Conservation (phyloP, 2,113 vertebrate species). For the Aix galericulata region DNA sequence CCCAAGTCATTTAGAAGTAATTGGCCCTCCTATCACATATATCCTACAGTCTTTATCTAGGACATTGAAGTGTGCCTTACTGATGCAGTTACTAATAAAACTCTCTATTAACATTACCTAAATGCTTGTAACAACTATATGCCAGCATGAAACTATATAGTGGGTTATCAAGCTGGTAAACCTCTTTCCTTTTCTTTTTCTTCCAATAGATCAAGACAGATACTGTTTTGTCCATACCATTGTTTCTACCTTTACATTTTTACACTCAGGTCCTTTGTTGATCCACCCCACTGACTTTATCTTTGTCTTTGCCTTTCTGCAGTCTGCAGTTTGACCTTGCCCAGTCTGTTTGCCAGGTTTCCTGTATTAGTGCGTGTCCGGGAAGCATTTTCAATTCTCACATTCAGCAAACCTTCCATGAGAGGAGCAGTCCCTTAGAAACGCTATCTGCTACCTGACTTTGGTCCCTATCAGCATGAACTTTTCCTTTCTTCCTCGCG, state of each 20-base stretch:
- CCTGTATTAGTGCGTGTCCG: accelerated
- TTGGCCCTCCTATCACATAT: background rate
- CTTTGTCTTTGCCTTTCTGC: background rate
- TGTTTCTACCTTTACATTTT: background rate
- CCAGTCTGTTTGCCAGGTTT: background rate
- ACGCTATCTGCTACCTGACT: background rate
- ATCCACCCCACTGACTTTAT: constrained; percentile 1
- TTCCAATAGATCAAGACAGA: background rate
- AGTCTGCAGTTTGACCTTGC: background rate
- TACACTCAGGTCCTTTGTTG: background rate
- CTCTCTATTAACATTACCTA: background rate
- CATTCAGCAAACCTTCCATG: background rate
- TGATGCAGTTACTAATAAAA: background rate
- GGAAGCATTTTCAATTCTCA: background rate
- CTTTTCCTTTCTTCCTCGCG: background rate
- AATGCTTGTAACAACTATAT: background rate
- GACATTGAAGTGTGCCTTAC: background rate
- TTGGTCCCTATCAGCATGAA: background rate
- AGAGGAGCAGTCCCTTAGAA: background rate
- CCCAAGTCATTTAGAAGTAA: background rate
- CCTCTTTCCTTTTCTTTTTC: background rate
- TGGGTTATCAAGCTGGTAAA: background rate
- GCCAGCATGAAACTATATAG: background rate
- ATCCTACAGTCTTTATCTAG: background rate
- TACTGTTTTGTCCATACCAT: background rate